These are phyloP conservation scores for Protobothrops mucrosquamatus DNA, from an alignment of 2,113 vertebrate species.

Conservation along the genomic window DNA sequence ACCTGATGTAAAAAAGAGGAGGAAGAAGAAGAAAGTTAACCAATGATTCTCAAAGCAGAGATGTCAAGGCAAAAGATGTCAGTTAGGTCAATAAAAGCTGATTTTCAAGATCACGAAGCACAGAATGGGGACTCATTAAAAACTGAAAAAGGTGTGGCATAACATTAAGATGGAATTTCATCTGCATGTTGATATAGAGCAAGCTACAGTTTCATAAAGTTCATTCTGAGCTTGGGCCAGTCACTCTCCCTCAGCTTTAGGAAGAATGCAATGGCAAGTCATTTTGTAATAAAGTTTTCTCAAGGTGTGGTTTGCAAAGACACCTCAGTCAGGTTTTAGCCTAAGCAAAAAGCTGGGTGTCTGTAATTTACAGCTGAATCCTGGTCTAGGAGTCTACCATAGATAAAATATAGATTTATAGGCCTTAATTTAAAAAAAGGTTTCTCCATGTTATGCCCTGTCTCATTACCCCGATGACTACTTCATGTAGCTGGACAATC, in stretches of 20 bases:
- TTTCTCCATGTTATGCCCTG: not conserved
- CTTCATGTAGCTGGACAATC: not conserved
- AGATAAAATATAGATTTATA: not conserved
- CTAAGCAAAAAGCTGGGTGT: not conserved
- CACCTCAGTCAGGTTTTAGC: not conserved
- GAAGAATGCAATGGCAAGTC: not conserved
- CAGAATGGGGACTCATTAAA: not conserved
- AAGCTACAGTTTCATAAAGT: not conserved
- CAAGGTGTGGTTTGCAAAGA: not conserved
- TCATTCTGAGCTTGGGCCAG: not conserved
- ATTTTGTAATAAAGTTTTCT: not conserved
- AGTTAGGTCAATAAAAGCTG: not conserved
- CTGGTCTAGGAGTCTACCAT: not conserved
- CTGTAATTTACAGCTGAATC: not conserved
- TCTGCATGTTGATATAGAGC: not conserved
- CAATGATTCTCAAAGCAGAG: no score
- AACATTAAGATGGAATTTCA: not conserved
- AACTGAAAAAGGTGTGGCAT: not conserved
- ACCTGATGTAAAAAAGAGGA: no score
- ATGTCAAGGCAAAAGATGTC: no score
- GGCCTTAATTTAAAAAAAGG: not conserved
- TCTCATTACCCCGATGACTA: not conserved
- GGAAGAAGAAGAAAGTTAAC: no score
- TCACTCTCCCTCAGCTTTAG: not conserved
- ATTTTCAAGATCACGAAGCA: not conserved